Evolutionary conservation across 2,113 vertebrate species (phyloP), one percentile per base, ranked within the genome.

Genomic region (Calypte anna): DNA sequence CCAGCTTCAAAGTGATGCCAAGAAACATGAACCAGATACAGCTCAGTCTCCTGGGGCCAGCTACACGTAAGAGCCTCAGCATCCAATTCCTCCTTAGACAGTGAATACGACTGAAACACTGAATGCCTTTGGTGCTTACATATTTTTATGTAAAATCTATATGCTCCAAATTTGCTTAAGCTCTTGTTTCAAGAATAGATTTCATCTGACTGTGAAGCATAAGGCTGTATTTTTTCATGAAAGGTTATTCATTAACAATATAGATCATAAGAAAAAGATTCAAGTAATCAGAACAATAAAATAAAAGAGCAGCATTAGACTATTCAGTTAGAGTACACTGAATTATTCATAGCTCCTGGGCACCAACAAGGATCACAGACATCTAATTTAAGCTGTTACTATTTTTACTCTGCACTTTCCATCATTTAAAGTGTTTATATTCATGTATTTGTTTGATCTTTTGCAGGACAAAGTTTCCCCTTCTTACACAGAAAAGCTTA

Each of bases 311-410:
- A 96, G 76, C 31, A 85, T 95, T 92, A 91, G 84, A 96, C 76
- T 79, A 36, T 93, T 93, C 84, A 51, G 91, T 83, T 74, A 86
- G 86, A 73, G 20, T 10, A 14, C 74, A 81, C 73, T 97, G 91
- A 96, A 96, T 97, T 87, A 97, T 97, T 96, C 94, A 96, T 97
- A 95, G 86, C 84, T 95, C 55, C 72, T 80, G 91, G 91, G 94
- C 93, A 94, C 73, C 61, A 43, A 48, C 63, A 93, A 72, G 69
- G 91, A 91, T 84, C 89, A 90, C 74, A 91, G 77, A 87, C 59
- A 89, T 89, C 95, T 94, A 85, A 96, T 96, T 91, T 92, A 92
- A 96, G 93, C 87, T 88, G 91, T 67, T 93, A 72, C 96, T 96
- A 96, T 96, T 97, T 97, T 96, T 94, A 93, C 80, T 80, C 7